Evolutionary conservation across 2,888 invertebrate genomes (phyloP), one percentile per base, ranked within the genome.

Genomic region (Mantis religiosa): DNA sequence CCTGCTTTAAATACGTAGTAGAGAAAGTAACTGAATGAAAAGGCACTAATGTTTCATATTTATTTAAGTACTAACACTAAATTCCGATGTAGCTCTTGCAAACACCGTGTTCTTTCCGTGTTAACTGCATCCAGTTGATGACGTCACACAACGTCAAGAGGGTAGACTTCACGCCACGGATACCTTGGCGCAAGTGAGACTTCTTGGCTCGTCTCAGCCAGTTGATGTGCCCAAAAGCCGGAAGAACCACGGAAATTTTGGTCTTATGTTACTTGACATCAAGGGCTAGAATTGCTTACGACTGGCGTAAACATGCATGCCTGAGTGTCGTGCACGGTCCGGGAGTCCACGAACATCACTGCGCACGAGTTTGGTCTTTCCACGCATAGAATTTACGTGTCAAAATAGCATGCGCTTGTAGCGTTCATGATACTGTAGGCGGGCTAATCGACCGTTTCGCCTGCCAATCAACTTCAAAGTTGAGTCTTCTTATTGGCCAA

Each of bases 381-480:
- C 14, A 28, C 30, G 6, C 41, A 9, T 7, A 3, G 28, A 3
- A 28, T 47, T 15, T 89, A 88, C 27, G 88, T 88, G 15, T 82
- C 34, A 85, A 27, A 88, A 82, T 86, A 25, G 85, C 88, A 28
- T 89, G 34, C 82, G 81, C 82, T 30, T 20, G 9, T 27, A 15
- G 3, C 4, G 3, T 1, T 14, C 28, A 15, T 4, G 83, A 71
- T 81, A 83, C 7, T 34, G 88, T 88, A 86, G 90, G 90, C 89
- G 89, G 90, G 89, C 89, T 90, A 90, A 90, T 90, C 89, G 89
- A 86, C 81, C 87, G 82, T 85, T 41, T 83, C 30, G 82, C 83
- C 90, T 90, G 90, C 90, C 90, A 90, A 90, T 90, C 90, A 89
- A 88, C 81, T 89, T 34, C 28, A 82, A 89, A 90, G 85, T 28